Percentiles rank a stretch among this genome's conserved stretches.
Conservation (phyloP, 2,888 invertebrate species). For the Eupithecia vulgata region DNA sequence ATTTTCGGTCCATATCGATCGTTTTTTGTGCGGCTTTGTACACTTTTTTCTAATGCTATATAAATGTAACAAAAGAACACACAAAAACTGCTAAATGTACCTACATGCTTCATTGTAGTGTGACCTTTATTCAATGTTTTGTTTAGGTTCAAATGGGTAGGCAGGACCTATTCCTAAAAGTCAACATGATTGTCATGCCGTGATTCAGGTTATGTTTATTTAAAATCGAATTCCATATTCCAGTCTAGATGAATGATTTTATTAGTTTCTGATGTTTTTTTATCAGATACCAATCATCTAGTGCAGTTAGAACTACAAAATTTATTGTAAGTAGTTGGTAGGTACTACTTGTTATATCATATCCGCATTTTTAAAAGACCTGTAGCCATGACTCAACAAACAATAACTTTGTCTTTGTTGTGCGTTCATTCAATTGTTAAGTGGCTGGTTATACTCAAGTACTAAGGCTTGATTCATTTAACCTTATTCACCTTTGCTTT, state of each 20-base stretch:
- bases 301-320: constrained; percentile 10
- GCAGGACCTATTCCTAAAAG: background rate
- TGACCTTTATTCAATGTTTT: constrained; percentile 37
- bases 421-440: constrained; percentile 29
- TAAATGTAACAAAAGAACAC: constrained; percentile 56
- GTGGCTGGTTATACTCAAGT: background rate
- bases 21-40: constrained; percentile 57
- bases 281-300: background rate
- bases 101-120: constrained; percentile 38
- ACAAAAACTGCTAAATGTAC: constrained; percentile 43
- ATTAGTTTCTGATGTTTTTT: background rate
- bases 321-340: constrained; percentile 5
- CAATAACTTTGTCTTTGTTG: constrained; percentile 12
- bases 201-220: background rate
- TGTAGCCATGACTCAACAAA: constrained; percentile 31
- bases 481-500: constrained; percentile 14
- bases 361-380: constrained; percentile 27
- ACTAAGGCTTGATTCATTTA: constrained; percentile 1
- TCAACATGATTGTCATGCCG: background rate
- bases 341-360: constrained; percentile 1
- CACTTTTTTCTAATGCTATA: constrained; percentile 55
- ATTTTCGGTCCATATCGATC: constrained; percentile 49
- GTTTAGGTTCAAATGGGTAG: constrained; percentile 20
- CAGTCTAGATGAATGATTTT: background rate
- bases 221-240: background rate